These are phyloP conservation scores for Actinernus sp. DNA, from an alignment of 92 coral and sea anemone genomes.

Conservation along the genomic window DNA sequence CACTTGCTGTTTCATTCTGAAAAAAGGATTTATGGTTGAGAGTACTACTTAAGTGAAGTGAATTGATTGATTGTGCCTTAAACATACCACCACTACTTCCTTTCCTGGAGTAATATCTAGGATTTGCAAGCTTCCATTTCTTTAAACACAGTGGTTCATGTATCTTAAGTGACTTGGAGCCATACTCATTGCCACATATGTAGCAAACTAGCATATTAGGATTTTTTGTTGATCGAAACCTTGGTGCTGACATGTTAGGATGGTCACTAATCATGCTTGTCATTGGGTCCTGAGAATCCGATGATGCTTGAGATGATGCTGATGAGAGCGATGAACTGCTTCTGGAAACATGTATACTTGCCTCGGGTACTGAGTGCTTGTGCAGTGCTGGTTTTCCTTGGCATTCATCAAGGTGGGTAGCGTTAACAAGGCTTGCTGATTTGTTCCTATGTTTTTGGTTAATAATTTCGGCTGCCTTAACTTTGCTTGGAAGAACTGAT, in stretches of 20 bases:
- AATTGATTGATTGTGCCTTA: constrained; percentile 64
- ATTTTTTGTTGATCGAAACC: constrained; percentile 70
- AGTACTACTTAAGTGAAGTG: constrained; percentile 6
- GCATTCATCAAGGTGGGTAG: constrained; percentile 7
- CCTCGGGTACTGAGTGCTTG: constrained; percentile 36
- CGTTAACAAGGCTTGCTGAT: constrained; percentile 5
- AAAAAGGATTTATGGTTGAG: neutral
- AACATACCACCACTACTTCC: constrained; percentile 45
- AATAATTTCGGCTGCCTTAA: constrained; percentile 1
- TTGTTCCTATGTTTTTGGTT: constrained; percentile 11
- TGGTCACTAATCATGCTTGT: constrained; percentile 5
- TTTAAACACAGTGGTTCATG: constrained; percentile 97
- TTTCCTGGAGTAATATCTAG: constrained; percentile 67
- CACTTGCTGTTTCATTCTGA: neutral
- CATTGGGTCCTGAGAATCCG: constrained; percentile 56
- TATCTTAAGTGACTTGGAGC: constrained; percentile 87
- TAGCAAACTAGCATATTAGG: constrained; percentile 89
- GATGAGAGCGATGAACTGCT: constrained; percentile 51
- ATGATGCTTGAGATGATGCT: constrained; percentile 40
- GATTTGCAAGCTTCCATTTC: constrained; percentile 92
- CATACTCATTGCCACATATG: constrained; percentile 95
- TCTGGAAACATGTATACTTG: neutral
- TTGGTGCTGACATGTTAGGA: constrained; percentile 36
- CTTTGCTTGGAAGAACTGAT: constrained; percentile 26
- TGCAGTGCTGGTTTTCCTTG: constrained; percentile 31